A percentile compares a stretch with the other conserved stretches of the same genome.
Conservation (phyloP, 1,140 invertebrate species). For the Lepidurus apus region DNA sequence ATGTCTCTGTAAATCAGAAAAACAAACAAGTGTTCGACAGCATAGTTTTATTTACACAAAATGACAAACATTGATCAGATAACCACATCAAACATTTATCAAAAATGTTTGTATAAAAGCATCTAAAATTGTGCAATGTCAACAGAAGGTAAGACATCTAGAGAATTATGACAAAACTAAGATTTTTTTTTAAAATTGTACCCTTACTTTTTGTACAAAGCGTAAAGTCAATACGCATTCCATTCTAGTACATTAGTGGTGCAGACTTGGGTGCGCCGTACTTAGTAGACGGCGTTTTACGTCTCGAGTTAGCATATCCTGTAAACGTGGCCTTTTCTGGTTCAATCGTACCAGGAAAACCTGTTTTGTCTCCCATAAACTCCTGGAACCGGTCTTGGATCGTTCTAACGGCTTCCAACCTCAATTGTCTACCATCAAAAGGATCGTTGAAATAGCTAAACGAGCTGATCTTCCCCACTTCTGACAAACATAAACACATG, state of each 20-base stretch:
- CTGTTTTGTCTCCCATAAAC: slow-evolving; percentile 1
- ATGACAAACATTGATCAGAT: no score
- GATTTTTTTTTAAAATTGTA: no score
- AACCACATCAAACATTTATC: no score
- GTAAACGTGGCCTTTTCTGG: not conserved
- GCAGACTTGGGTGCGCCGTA: not conserved
- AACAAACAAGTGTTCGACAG: no score
- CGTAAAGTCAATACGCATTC: no score
- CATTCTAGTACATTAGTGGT: not conserved
- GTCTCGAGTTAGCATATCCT: not conserved
- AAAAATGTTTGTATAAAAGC: no score
- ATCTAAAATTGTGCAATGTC: no score
- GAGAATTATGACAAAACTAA: no score
- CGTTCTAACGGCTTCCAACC: not conserved
- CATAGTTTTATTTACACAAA: no score
- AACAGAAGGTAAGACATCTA: no score
- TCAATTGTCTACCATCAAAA: not conserved
- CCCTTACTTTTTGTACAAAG: no score
- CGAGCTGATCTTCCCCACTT: not conserved
- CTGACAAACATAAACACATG: not conserved
- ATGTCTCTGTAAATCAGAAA: no score
- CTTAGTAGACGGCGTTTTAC: not conserved
- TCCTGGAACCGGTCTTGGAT: not conserved
- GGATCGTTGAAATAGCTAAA: not conserved
- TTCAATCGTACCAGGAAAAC: not conserved